Evolutionary conservation across 2,888 invertebrate genomes (phyloP).

Genomic region (Sussaba pulchella): DNA sequence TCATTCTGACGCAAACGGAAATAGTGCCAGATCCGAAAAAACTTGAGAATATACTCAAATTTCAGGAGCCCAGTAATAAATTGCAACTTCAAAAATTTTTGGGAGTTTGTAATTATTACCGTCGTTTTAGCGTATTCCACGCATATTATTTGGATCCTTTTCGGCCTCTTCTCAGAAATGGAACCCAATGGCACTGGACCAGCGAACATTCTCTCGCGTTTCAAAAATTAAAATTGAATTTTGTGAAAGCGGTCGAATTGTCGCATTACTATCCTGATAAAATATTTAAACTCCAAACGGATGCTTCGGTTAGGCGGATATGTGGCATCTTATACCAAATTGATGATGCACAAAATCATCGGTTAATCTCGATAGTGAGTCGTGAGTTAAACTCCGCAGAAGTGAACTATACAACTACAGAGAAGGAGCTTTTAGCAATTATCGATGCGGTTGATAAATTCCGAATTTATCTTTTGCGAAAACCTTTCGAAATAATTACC

Average conservation of each 20-base stretch:
- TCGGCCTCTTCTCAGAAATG: slow-evolving; percentile 38
- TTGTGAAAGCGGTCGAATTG: slow-evolving; percentile 47
- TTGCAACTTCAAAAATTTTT: slow-evolving; percentile 69
- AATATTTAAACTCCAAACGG: slow-evolving; percentile 55
- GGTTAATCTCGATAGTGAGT: slow-evolving; percentile 30
- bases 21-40: slow-evolving; percentile 63
- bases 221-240: slow-evolving; percentile 34
- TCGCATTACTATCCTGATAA: slow-evolving; percentile 31
- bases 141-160: slow-evolving; percentile 52
- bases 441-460: slow-evolving; percentile 26
- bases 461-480: background rate
- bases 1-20: too few relatives aligned
- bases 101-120: slow-evolving; percentile 44
- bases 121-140: slow-evolving; percentile 38
- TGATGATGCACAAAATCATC: slow-evolving; percentile 23
- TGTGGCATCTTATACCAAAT: slow-evolving; percentile 55
- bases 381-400: too few relatives aligned
- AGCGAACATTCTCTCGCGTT: slow-evolving; percentile 1
- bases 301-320: slow-evolving; percentile 40
- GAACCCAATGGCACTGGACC: slow-evolving; percentile 52
- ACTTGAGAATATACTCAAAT: slow-evolving; percentile 67
- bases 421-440: slow-evolving; percentile 39
- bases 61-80: too few relatives aligned
- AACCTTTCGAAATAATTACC: slow-evolving; percentile 23
- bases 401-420: too few relatives aligned